Conservation (phyloP, 2,888 invertebrate species). For the Baccha elongata region DNA sequence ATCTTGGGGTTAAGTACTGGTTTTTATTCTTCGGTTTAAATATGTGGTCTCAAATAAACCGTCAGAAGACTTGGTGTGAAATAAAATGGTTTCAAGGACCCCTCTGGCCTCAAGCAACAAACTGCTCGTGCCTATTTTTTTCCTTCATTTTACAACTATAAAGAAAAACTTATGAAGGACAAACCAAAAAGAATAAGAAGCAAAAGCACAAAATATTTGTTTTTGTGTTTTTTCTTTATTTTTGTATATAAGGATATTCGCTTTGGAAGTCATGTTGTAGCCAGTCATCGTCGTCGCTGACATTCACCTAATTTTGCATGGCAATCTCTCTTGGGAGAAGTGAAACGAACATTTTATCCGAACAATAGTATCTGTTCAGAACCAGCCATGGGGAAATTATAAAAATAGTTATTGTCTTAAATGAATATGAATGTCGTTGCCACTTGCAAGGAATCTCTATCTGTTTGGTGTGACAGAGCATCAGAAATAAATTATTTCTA, state of each 20-base stretch:
- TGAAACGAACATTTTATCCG: constrained; percentile 34
- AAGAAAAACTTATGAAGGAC: constrained; percentile 50
- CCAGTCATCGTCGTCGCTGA: constrained; percentile 3
- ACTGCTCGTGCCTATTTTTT: background rate
- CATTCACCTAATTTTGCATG: constrained; percentile 60
- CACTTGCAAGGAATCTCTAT: constrained; percentile 56
- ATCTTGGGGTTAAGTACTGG: background rate
- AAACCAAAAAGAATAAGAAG: constrained; percentile 1
- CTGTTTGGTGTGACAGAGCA: constrained; percentile 9
- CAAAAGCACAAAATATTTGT: constrained; percentile 23
- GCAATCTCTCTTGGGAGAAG: constrained; percentile 26
- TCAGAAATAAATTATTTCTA: constrained; percentile 7
- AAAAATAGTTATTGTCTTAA: constrained; percentile 58
- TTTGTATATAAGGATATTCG: background rate
- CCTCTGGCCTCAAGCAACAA: constrained; percentile 31
- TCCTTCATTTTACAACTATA: constrained; percentile 20
- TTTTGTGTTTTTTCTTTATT: background rate
- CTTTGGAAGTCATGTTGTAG: constrained; percentile 17
- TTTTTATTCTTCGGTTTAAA: background rate
- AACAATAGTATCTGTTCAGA: constrained; percentile 46
- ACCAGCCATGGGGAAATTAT: constrained; percentile 56
- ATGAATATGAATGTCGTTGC: constrained; percentile 63
- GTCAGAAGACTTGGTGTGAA: constrained; percentile 33
- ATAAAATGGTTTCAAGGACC: constrained; percentile 49
- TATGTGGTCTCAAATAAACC: constrained; percentile 12